A percentile compares a stretch with the other conserved stretches of the same genome.
phyloP scores from a whole-genome alignment of 2,888 invertebrate genomes.

The Drosophila fulvimacula region DNA sequence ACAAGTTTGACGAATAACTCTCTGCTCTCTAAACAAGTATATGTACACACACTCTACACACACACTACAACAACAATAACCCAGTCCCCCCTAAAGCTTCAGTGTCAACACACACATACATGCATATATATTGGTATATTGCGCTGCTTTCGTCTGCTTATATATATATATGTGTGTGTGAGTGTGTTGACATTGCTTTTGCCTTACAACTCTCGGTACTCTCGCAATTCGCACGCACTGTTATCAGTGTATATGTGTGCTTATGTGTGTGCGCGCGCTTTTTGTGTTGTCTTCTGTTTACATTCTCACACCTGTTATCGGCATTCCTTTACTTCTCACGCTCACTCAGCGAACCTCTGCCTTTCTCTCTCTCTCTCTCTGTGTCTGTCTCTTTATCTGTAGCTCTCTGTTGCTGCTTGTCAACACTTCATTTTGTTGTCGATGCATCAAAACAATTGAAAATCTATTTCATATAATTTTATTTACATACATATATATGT shows the following conservation, averaged over 20 bases:
- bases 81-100: constrained; percentile 20
- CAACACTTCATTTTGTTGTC: constrained; percentile 18
- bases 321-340: constrained; percentile 6
- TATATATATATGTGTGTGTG: constrained; percentile 8
- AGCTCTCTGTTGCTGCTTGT: constrained; percentile 2
- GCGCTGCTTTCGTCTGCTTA: constrained; percentile 2
- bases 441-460: constrained; percentile 28
- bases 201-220: constrained; percentile 42
- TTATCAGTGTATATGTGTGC: constrained; percentile 27
- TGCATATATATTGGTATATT: neutral
- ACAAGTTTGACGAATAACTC: constrained; percentile 38
- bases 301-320: constrained; percentile 49
- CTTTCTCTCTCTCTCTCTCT: constrained; percentile 6
- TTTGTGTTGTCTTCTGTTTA: constrained; percentile 38
- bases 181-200: constrained; percentile 41
- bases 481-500: neutral
- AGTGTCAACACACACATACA: constrained; percentile 32
- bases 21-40: constrained; percentile 21
- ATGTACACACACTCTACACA: constrained; percentile 1
- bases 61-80: constrained; percentile 1
- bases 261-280: constrained; percentile 10
- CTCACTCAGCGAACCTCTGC: neutral
- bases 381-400: neutral
- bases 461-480: constrained; percentile 7
- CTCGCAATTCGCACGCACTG: constrained; percentile 41